These are phyloP conservation scores for Squalus acanthias DNA, from an alignment of 2,797 vertebrate species.

Conservation along the genomic window DNA sequence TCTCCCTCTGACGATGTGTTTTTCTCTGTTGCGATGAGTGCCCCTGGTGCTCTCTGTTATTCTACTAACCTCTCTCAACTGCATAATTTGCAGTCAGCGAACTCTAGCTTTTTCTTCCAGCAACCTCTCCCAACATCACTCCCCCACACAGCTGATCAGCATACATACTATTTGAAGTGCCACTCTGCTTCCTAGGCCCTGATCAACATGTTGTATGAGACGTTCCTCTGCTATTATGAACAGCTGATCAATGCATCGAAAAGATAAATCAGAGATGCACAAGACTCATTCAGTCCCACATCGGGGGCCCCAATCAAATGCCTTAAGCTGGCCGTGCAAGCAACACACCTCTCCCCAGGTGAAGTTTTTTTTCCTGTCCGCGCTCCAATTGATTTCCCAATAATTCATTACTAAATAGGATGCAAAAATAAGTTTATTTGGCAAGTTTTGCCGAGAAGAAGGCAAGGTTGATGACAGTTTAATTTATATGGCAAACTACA, in stretches of 20 bases:
- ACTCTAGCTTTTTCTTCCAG: not conserved
- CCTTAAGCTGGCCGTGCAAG: not conserved
- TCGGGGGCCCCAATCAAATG: not conserved
- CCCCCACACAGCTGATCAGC: not conserved
- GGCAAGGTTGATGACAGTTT: not conserved
- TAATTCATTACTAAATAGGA: not conserved
- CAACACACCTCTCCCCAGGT: not conserved
- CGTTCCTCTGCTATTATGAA: not conserved
- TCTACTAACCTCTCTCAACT: not conserved
- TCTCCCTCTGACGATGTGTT: not conserved
- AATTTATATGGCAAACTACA: not conserved
- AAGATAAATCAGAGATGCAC: not conserved
- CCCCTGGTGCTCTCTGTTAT: not conserved
- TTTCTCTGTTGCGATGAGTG: not conserved
- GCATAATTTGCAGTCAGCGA: not conserved
- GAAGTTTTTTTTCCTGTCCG: not conserved
- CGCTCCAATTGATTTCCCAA: not conserved
- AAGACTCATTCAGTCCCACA: not conserved
- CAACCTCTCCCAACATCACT: not conserved
- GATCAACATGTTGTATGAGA: not conserved
- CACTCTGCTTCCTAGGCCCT: not conserved
- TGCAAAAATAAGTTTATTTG: not conserved
- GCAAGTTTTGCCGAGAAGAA: not conserved
- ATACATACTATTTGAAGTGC: not conserved
- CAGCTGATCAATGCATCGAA: not conserved